Percentiles rank a stretch among this genome's conserved stretches.
phyloP scores from a whole-genome alignment of 2,113 vertebrate species.

The Verasper variegatus region DNA sequence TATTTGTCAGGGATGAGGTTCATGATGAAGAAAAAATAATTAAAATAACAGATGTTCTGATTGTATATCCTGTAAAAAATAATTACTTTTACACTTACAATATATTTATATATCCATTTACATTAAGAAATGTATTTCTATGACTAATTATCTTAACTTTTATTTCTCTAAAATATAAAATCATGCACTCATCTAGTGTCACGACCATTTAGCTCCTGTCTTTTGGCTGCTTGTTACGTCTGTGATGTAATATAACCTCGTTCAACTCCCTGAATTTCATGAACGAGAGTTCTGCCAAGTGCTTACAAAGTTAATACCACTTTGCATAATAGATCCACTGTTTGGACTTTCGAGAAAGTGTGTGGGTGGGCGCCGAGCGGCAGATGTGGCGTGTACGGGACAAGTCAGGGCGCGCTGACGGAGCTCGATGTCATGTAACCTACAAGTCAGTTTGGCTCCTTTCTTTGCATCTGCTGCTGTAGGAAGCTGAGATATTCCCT shows the following conservation, averaged over 20 bases:
- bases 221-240: not conserved
- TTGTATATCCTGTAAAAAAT: too few species aligned
- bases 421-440: not conserved
- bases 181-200: not conserved
- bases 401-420: conserved; percentile 48
- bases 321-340: conserved; percentile 56
- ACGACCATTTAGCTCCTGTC: not conserved
- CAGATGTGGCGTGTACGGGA: conserved; percentile 60
- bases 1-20: too few species aligned
- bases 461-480: not conserved
- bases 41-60: too few species aligned
- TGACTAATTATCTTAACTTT: too few species aligned
- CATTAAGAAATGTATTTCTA: too few species aligned
- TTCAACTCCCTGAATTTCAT: conserved; percentile 13
- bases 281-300: conserved; percentile 23
- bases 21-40: too few species aligned
- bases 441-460: not conserved
- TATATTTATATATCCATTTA: too few species aligned
- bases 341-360: conserved; percentile 2
- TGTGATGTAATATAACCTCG: conserved; percentile 33
- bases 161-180: too few species aligned
- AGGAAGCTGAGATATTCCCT: not conserved
- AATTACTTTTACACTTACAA: too few species aligned
- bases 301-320: conserved; percentile 27
- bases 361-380: conserved; percentile 47